These are phyloP conservation scores for Diorhabda sublineata DNA, from an alignment of 1,140 invertebrate species.

Conservation along the genomic window DNA sequence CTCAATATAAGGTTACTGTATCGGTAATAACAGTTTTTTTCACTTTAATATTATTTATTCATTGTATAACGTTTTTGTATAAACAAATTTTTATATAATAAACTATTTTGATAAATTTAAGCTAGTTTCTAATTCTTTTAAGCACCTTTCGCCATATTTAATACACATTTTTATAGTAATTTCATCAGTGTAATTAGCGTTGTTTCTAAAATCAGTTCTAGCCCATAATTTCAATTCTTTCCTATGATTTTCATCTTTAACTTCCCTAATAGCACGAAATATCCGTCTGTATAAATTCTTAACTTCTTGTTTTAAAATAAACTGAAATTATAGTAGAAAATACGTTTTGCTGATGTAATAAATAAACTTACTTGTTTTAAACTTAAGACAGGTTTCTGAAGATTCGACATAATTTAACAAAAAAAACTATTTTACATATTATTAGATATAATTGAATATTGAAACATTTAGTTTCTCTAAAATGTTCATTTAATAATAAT, in stretches of 20 bases:
- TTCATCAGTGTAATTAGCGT: conserved; percentile 65
- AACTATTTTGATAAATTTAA: conserved; percentile 51
- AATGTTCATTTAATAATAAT: too few species aligned
- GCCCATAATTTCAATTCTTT: conserved; percentile 66
- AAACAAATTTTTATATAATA: conserved; percentile 5
- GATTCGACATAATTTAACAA: conserved; percentile 15
- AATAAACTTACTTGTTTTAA: conserved; percentile 29
- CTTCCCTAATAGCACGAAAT: conserved; percentile 60
- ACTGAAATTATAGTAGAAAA: conserved; percentile 51
- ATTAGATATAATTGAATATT: too few species aligned
- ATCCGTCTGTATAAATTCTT: conserved; percentile 71
- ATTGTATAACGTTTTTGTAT: conserved; percentile 19
- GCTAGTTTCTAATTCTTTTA: conserved; percentile 63
- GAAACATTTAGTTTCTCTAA: too few species aligned
- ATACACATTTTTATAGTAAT: conserved; percentile 65
- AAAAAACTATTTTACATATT: too few species aligned
- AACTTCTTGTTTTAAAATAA: conserved; percentile 70
- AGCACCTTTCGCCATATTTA: conserved; percentile 62
- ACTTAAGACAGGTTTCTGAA: conserved; percentile 24
- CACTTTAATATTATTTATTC: conserved; percentile 32
- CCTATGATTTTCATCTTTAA: conserved; percentile 60
- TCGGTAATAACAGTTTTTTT: conserved; percentile 30
- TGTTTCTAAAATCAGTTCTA: conserved; percentile 63
- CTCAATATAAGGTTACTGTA: conserved; percentile 21
- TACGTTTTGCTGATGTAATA: not conserved